Percentiles rank a stretch among this genome's conserved stretches.
Evolutionary conservation across 2,888 invertebrate species (phyloP).

Genomic region (Achlya flavicornis): DNA sequence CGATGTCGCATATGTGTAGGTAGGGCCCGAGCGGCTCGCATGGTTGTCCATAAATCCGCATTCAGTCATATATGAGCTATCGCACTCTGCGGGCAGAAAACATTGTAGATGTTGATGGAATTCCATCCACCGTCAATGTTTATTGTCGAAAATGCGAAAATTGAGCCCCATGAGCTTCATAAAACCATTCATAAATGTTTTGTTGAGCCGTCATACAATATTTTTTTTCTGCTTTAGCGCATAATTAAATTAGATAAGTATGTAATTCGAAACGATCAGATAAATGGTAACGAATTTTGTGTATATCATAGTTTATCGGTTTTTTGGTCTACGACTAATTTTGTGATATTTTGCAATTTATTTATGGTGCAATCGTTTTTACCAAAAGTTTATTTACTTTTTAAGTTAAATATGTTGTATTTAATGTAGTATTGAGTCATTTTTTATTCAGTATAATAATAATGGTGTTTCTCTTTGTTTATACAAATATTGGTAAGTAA

Average conservation of each 20-base stretch:
- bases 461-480: too few species aligned
- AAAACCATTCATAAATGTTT: neutral
- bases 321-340: neutral
- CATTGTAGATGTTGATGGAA: too few species aligned
- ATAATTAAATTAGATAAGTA: neutral
- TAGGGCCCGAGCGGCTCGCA: too few species aligned
- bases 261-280: neutral
- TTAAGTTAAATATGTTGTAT: neutral
- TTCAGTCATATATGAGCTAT: too few species aligned
- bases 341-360: neutral
- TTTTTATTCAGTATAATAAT: too few species aligned
- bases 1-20: too few species aligned
- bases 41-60: too few species aligned
- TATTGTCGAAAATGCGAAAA: too few species aligned
- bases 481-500: neutral
- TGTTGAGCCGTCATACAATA: neutral
- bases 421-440: too few species aligned
- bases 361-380: slow-evolving; percentile 4
- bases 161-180: too few species aligned
- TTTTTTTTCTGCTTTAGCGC: neutral
- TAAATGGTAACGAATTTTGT: neutral
- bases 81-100: too few species aligned
- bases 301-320: neutral
- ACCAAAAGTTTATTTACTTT: neutral
- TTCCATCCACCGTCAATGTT: too few species aligned